Conservation (phyloP, 2,888 invertebrate species). For the Hylaea fasciaria region DNA sequence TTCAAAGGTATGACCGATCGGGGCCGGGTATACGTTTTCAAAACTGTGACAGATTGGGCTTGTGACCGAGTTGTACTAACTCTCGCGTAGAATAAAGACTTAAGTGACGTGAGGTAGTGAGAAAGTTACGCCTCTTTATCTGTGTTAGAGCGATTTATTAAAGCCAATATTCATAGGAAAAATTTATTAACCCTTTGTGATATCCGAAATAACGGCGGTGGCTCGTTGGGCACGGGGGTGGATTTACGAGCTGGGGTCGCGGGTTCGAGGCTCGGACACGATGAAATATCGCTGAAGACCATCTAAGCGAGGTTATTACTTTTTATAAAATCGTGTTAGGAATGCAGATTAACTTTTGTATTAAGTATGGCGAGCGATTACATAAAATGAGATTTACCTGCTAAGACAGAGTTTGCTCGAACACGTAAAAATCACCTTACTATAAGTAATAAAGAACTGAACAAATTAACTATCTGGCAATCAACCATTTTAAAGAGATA, state of each 20-base stretch:
- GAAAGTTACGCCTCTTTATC: slow-evolving; percentile 1
- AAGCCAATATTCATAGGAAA: slow-evolving; percentile 29
- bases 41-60: too few relatives aligned
- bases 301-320: slow-evolving; percentile 14
- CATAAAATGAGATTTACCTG: too few relatives aligned
- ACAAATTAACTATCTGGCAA: too few relatives aligned
- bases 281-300: slow-evolving; percentile 24
- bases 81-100: background rate
- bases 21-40: too few relatives aligned
- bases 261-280: slow-evolving; percentile 26
- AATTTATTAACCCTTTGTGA: slow-evolving; percentile 34
- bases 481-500: too few relatives aligned
- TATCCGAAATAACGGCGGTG: slow-evolving; percentile 23
- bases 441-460: too few relatives aligned
- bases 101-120: background rate
- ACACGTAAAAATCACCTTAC: too few relatives aligned
- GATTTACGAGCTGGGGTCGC: slow-evolving; percentile 28
- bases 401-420: too few relatives aligned
- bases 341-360: slow-evolving; percentile 1
- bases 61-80: too few relatives aligned
- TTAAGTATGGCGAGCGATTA: background rate
- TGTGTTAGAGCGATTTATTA: slow-evolving; percentile 23
- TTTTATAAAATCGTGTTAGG: slow-evolving; percentile 1
- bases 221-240: slow-evolving; percentile 12
- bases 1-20: too few relatives aligned